Conservation (phyloP, 2,113 vertebrate genomes). For the Planiliza haematocheilus region DNA sequence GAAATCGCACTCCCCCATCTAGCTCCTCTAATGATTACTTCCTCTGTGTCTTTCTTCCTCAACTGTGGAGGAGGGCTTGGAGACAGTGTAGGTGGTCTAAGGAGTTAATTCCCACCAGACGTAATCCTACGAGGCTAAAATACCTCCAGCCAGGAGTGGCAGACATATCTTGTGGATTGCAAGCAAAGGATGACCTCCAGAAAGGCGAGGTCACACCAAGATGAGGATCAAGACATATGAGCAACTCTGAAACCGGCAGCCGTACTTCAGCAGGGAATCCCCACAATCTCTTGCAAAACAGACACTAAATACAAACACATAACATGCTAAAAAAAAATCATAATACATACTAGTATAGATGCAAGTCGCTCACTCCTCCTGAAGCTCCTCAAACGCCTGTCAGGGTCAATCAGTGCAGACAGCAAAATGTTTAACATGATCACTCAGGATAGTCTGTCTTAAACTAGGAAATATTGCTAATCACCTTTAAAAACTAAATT, state of each 20-base stretch:
- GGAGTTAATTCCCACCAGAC: conserved; percentile 73
- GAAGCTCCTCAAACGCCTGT: conserved; percentile 77
- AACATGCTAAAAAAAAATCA: conserved; percentile 23
- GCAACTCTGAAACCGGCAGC: conserved; percentile 30
- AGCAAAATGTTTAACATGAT: conserved; percentile 84
- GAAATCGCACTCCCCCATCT: conserved; percentile 57
- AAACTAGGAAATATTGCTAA: conserved; percentile 5
- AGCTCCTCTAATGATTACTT: conserved; percentile 56
- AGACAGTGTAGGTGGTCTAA: conserved; percentile 72
- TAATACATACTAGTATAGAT: conserved; percentile 81
- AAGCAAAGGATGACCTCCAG: conserved; percentile 52
- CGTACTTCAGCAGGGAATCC: conserved; percentile 11
- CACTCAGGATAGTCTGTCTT: conserved; percentile 5
- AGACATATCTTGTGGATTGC: conserved; percentile 58
- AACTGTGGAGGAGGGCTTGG: conserved; percentile 36
- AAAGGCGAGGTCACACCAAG: conserved; percentile 48
- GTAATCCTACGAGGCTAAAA: conserved; percentile 64
- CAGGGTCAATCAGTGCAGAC: conserved; percentile 80
- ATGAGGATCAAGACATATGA: conserved; percentile 52
- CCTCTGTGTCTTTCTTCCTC: conserved; percentile 49
- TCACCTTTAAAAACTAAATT: conserved; percentile 17
- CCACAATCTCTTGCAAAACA: background rate
- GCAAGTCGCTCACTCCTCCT: conserved; percentile 80
- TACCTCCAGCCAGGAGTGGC: conserved; percentile 45
- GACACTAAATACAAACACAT: conserved; percentile 1